These are phyloP conservation scores for Sinella curviseta DNA, from an alignment of 1,140 invertebrate species.

Conservation along the genomic window DNA sequence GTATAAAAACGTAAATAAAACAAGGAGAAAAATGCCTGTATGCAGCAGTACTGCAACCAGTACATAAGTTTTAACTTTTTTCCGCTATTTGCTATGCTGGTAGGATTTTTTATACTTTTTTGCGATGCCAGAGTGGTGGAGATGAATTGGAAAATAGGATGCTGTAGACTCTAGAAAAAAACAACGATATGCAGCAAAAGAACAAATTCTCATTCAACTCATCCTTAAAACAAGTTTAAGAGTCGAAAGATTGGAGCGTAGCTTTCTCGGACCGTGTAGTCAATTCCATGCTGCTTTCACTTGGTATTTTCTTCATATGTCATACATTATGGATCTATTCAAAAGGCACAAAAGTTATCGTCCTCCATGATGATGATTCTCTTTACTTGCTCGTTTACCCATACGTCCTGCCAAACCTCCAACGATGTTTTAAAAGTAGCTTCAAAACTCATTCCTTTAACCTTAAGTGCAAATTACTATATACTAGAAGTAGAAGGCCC, in stretches of 20 bases:
- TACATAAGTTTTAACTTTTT: no score
- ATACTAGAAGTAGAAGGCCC: no score
- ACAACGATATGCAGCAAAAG: not conserved
- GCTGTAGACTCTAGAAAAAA: not conserved
- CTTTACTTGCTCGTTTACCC: no score
- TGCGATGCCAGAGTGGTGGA: no score
- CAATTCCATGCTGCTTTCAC: not conserved
- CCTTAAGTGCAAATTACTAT: no score
- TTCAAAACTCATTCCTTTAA: no score
- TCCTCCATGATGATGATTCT: not conserved
- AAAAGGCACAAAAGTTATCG: not conserved
- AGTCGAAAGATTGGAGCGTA: not conserved
- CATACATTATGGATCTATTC: not conserved
- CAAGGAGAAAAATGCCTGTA: no score
- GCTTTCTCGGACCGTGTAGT: not conserved
- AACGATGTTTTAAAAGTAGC: no score
- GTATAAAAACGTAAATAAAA: no score
- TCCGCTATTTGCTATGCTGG: no score
- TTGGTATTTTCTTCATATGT: constrained; percentile 9
- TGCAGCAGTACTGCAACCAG: no score
- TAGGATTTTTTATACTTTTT: not conserved
- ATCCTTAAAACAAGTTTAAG: not conserved
- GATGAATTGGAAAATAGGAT: not conserved
- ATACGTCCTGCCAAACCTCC: no score
- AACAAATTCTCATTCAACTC: not conserved